A percentile compares a stretch with the other conserved stretches of the same genome.
These are phyloP conservation scores for Sphyrna mokarran DNA, from an alignment of 2,113 vertebrate species.

Conservation along the genomic window DNA sequence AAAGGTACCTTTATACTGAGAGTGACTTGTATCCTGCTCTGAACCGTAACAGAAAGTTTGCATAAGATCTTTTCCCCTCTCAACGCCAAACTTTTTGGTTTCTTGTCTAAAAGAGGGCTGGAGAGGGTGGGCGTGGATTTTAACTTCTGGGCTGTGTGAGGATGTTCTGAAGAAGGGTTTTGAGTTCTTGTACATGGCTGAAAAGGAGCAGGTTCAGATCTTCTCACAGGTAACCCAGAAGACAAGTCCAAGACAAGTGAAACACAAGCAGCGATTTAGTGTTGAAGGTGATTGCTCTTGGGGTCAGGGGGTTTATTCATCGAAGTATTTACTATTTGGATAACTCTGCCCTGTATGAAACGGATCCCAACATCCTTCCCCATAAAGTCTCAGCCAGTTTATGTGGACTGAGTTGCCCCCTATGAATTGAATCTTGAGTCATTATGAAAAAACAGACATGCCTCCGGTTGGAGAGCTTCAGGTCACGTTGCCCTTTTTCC, in stretches of 20 bases:
- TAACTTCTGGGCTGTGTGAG: neutral
- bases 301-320: neutral
- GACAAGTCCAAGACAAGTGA: neutral
- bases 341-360: neutral
- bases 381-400: neutral
- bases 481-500: neutral
- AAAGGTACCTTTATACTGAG: too few relatives aligned
- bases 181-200: neutral
- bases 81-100: neutral
- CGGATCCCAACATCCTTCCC: neutral
- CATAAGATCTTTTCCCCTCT: neutral
- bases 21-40: neutral
- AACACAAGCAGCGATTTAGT: neutral
- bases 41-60: neutral
- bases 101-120: neutral
- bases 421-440: neutral
- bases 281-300: neutral
- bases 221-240: neutral
- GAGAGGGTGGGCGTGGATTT: neutral
- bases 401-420: conserved; percentile 30
- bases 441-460: neutral
- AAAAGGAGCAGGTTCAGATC: neutral
- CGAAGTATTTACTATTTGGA: neutral
- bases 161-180: neutral
- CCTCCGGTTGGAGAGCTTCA: neutral